Evolutionary conservation across 2,888 invertebrate genomes (phyloP), one percentile per base, ranked within the genome.

Genomic region (Philopedon plagiatum): DNA sequence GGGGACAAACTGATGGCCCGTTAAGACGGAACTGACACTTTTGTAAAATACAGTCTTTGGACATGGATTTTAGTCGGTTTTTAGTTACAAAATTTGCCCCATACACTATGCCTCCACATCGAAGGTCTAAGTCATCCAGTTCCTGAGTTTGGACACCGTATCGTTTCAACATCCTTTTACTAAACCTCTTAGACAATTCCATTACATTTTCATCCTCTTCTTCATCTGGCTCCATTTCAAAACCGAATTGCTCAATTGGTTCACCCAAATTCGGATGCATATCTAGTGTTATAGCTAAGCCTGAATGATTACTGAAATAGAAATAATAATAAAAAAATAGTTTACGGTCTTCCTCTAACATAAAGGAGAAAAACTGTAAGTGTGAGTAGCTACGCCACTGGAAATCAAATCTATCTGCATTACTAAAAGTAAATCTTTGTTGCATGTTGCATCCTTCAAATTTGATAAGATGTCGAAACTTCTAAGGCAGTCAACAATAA

Each of bases 1-100:
- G 93, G 51, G 93, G 93, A 80, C 94, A 94, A 74, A 92, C 90
- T 83, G 92, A 91, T 18, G 93, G 93, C 8, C 93, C 93, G 78
- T 93, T 93, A 80, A 88, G 86, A 82, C 91, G 89, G 81, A 94
- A 94, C 74, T 90, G 89, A 83, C 93, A 94, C 82, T 91, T 92
- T 81, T 93, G 93, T 57, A 93, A 89, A 89, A 93, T 92, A 80
- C 93, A 94, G 78, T 91, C 90, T 3, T 90, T 89, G 0, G 92
- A 89, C 77, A 90, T 86, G 49, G 89, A 87, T 78, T 89, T 89
- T 2, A 92, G 83, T 34, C 88, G 85, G 76, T 87, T 87, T 76
- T 88, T 87, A 5, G 89, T 89, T 1, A 90, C 91, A 84, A 91
- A 88, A 78, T 93, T 93, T 49, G 92, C 90, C 29, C 89, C 86